Base-by-base conservation (phyloP, 2,113 vertebrate species). In the Sapayoa aenigma region DNA sequence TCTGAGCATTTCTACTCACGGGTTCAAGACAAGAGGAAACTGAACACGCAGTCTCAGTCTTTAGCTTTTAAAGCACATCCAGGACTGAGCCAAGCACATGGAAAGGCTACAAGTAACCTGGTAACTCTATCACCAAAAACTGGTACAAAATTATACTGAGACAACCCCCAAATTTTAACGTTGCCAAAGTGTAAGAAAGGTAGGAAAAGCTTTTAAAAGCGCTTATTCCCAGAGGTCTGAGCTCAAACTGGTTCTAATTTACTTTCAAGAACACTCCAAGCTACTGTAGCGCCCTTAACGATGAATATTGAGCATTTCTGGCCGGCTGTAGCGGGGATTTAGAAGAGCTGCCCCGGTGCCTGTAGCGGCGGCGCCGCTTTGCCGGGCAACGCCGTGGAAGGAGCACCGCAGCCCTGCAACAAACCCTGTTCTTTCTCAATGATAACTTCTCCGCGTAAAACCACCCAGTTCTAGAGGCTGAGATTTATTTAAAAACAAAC, bases 221-320 rank as follows among this genome's bases (percentile, higher is more conserved):
- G 4, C 27, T 8, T 16, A 21, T 44, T 63, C 22, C 14, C 31
- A 14, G 25, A 28, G 28, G 52, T 11, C 22, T 9, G 60, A 52
- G 27, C 27, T 39, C 60, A 33, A 9, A 7, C 23, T 7, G 14
- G 23, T 0, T 22, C 16, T 3, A 4, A 56, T 1, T 10, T 9
- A 6, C 11, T 12, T 17, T 2, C 4, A 22, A 1, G 21, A 7
- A 24, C 23, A 27, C 28, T 5, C 7, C 56, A 1, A 18, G 24
- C n/a, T n/a, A 8, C 9, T 35, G 12, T 3, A 16, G 23, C 33
- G 2, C 9, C 25, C 27, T 20, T 2, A 16, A 11, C 9, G 16
- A 19, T 2, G 9, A 9, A 9, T 0, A 13, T 5, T 1, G 8
- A 12, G 62, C 24, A 3, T 12, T 21, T 6, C 18, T 1, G 18